A percentile compares a stretch with the other conserved stretches of the same genome.
Conservation (phyloP, 92 coral and sea anemone genomes). For the Desmophyllum pertusum region DNA sequence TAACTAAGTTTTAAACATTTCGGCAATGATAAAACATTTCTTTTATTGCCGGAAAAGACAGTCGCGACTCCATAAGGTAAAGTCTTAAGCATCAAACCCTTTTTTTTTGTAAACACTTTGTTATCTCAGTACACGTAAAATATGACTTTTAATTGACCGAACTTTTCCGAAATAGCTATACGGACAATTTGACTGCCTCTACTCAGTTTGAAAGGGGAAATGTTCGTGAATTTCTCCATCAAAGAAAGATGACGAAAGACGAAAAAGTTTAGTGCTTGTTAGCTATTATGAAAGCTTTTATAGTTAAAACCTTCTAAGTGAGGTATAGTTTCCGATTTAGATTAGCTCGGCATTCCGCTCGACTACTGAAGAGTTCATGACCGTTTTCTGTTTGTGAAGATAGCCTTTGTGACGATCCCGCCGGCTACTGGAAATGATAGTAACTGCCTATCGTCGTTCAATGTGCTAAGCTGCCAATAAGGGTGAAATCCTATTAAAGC, state of each 20-base stretch:
- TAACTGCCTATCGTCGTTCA: slow-evolving; percentile 16
- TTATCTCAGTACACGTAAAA: background rate
- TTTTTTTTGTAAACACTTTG: slow-evolving; percentile 2
- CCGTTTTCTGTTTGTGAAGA: slow-evolving; percentile 7
- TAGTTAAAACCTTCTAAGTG: background rate
- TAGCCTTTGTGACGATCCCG: slow-evolving; percentile 26
- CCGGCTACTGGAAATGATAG: background rate
- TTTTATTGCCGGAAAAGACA: background rate
- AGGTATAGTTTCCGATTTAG: background rate
- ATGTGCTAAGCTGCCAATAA: slow-evolving; percentile 22
- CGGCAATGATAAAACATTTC: background rate
- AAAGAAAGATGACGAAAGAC: background rate
- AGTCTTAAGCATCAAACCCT: background rate
- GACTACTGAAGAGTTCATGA: background rate
- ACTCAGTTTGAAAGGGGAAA: background rate
- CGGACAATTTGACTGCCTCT: background rate
- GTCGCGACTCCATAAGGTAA: background rate
- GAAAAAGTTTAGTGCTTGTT: background rate
- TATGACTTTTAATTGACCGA: background rate
- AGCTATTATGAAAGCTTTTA: background rate
- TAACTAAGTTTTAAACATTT: background rate
- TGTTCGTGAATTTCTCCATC: background rate
- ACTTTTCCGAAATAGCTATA: too few relatives aligned
- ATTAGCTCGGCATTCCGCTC: background rate
- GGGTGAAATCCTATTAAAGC: slow-evolving; percentile 1